phyloP scores from a whole-genome alignment of 2,797 vertebrate genomes.

The Philypnodon macrostomus region DNA sequence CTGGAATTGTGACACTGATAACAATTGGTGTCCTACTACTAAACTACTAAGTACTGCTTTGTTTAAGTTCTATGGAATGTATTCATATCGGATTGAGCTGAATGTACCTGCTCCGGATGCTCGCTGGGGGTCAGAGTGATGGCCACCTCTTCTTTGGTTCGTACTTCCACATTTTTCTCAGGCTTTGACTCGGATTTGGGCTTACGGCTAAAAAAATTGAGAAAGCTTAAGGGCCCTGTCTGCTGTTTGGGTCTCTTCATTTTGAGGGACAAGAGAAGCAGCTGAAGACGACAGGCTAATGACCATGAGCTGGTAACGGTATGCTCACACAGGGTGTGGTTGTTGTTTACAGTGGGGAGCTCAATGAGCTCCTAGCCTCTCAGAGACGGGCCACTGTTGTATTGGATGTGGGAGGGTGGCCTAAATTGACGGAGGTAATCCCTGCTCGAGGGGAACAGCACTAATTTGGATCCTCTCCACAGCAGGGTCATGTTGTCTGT shows the following conservation, averaged over 20 bases:
- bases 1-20: not conserved
- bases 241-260: conserved; percentile 82
- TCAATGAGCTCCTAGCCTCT: conserved; percentile 31
- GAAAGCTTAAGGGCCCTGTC: conserved; percentile 75
- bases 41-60: too few species aligned
- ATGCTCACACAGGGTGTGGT: conserved; percentile 26
- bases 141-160: conserved; percentile 64
- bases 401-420: conserved; percentile 40
- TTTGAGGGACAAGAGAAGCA: conserved; percentile 48
- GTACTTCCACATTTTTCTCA: conserved; percentile 57
- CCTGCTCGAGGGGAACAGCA: conserved; percentile 64
- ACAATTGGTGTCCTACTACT: too few species aligned
- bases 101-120: conserved; percentile 68
- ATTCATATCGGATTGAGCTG: too few species aligned
- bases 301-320: conserved; percentile 63
- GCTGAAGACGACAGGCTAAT: conserved; percentile 58
- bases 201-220: conserved; percentile 81
- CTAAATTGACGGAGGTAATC: conserved; percentile 62
- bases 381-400: conserved; percentile 41
- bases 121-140: conserved; percentile 71
- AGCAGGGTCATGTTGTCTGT: conserved; percentile 43
- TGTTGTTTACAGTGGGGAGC: conserved; percentile 15
- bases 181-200: conserved; percentile 70
- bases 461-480: conserved; percentile 47
- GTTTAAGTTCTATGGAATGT: too few species aligned